Evolutionary conservation across 2,888 invertebrate genomes (phyloP), one percentile per base, ranked within the genome.

Genomic region (Pollenia labialis): DNA sequence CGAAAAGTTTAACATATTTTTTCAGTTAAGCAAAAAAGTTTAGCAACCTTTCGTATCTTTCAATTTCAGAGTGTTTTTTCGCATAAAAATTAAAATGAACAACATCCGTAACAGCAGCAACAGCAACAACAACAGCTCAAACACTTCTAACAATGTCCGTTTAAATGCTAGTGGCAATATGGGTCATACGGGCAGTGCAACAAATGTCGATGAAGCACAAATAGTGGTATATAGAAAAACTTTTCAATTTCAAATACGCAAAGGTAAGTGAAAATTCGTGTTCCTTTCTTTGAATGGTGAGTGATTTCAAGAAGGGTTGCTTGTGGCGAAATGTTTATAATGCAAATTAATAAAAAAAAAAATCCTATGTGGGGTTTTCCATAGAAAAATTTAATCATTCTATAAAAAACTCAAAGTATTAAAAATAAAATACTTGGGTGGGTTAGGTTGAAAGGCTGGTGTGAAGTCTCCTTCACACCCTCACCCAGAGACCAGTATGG

Each of bases 191-290:
- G 76, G 56, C 69, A 77, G 68, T 60, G 74, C 77, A 52, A 84
- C 64, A 69, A 88, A 85, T 85, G 77, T 85, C 72, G 88, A 84
- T 74, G 84, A 85, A 82, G 76, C 88, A 86, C 88, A 85, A 82
- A 88, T 89, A 77, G 88, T 89, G 87, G 89, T 90, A 71, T 89
- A 88, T 81, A 90, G 88, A 82, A 90, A 89, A 88, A 89, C 88
- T 81, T 88, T 90, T 87, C 89, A 89, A 89, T 89, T 89, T 81
- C 89, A 89, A 89, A 88, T 91, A 88, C 89, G 89, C 84, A 91
- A 90, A 90, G 91, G 91, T 91, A 85, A 89, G 89, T 82, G 54
- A 14, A 42, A 52, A 82, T 12, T 11, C 8, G 4, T 77, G 44
- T 50, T 11, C 11, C 52, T 44, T 18, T 18, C 46, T 64, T 46